phyloP scores from a whole-genome alignment of 2,113 vertebrate species.

The Platysteira castanea region DNA sequence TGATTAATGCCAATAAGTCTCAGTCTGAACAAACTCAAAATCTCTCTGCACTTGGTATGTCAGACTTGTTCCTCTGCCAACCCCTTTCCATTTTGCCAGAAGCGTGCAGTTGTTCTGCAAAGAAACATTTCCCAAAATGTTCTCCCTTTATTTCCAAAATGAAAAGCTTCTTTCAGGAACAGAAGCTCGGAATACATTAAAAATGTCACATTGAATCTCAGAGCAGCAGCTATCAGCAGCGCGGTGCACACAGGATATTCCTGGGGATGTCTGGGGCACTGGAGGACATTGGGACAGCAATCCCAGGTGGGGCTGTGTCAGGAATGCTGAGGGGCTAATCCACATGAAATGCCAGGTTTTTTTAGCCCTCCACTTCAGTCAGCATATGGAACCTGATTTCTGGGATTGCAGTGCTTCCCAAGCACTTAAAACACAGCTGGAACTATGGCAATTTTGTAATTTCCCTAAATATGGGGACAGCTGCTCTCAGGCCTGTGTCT shows the following conservation, averaged over 20 bases:
- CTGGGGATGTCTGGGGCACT: not conserved
- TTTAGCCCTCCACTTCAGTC: not conserved
- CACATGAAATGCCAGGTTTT: not conserved
- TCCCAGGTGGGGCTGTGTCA: not conserved
- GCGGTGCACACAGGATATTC: not conserved
- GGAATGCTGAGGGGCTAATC: not conserved
- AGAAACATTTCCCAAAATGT: not conserved
- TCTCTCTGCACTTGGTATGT: not conserved
- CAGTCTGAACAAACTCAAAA: slow-evolving; percentile 45
- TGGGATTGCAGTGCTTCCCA: not conserved
- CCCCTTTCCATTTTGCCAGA: not conserved
- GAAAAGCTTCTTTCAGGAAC: slow-evolving; percentile 16
- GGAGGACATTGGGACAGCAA: not conserved
- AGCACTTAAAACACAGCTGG: not conserved
- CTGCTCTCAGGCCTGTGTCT: not conserved
- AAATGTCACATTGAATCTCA: slow-evolving; percentile 31
- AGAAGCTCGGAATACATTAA: not conserved
- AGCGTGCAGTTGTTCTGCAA: not conserved
- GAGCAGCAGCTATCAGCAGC: not conserved
- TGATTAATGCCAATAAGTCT: slow-evolving; percentile 45
- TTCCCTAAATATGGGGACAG: not conserved
- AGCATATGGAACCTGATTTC: not conserved
- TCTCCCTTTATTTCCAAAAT: not conserved
- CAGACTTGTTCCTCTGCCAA: not conserved
- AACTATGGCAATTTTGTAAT: not conserved